These are phyloP conservation scores for Halesus radiatus DNA, from an alignment of 1,140 invertebrate species.

Conservation along the genomic window DNA sequence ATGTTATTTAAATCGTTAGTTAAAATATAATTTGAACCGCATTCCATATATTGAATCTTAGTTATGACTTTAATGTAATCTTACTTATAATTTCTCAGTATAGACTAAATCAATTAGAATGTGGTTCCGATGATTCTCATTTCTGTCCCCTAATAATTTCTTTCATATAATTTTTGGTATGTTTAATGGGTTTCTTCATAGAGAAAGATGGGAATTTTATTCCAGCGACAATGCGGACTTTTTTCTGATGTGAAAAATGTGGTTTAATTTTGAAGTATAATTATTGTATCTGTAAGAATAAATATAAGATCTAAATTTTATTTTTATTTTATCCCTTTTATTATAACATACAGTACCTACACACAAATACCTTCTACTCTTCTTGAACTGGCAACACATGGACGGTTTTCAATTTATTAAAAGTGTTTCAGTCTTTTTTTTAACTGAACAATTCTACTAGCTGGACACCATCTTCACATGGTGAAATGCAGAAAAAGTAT, in stretches of 20 bases:
- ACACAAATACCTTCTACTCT: background rate
- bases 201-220: no score
- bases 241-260: constrained; percentile 20
- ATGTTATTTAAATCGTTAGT: constrained; percentile 25
- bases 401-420: no score
- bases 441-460: no score
- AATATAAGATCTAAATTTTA: constrained; percentile 42
- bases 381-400: no score
- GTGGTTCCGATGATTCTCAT: background rate
- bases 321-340: constrained; percentile 27
- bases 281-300: constrained; percentile 45
- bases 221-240: constrained; percentile 3
- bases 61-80: background rate
- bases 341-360: no score
- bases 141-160: no score
- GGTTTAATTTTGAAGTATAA: constrained; percentile 31
- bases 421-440: no score
- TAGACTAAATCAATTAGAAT: constrained; percentile 1
- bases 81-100: constrained; percentile 3
- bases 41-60: constrained; percentile 17
- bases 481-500: no score
- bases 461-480: no score
- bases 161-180: no score
- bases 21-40: background rate
- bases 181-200: no score